Evolutionary conservation across 2,888 invertebrate species (phyloP).

Genomic region (Rambutsinella grinnellia): DNA sequence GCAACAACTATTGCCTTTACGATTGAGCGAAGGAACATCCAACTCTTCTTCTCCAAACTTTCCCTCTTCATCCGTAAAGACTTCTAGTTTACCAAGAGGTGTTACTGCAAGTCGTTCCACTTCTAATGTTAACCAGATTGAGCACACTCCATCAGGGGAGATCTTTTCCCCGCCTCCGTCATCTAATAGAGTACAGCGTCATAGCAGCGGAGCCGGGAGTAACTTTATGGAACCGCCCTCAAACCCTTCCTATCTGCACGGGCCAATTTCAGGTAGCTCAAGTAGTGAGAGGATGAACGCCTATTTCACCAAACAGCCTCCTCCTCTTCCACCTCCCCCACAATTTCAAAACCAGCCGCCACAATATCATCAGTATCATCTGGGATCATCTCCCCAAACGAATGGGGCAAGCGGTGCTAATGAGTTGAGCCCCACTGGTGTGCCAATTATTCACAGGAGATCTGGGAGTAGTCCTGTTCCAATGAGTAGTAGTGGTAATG

Average conservation of each 20-base stretch:
- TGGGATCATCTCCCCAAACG: not conserved
- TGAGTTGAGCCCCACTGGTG: slow-evolving; percentile 17
- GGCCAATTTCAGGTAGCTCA: slow-evolving; percentile 38
- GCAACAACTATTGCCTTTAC: slow-evolving; percentile 65
- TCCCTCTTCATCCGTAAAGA: slow-evolving; percentile 41
- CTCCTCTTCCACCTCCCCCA: not conserved
- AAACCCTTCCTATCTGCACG: slow-evolving; percentile 59
- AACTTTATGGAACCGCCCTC: slow-evolving; percentile 22
- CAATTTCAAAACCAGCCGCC: not conserved
- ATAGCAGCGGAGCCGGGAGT: slow-evolving; percentile 26
- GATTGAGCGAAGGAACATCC: slow-evolving; percentile 62
- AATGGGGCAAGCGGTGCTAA: slow-evolving; percentile 17
- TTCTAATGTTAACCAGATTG: slow-evolving; percentile 57
- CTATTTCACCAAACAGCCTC: slow-evolving; percentile 26
- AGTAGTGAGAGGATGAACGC: slow-evolving; percentile 45
- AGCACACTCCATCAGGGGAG: slow-evolving; percentile 30
- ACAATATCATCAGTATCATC: slow-evolving; percentile 9
- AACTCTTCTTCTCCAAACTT: not conserved
- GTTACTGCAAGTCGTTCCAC: slow-evolving; percentile 62
- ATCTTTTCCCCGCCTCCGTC: slow-evolving; percentile 45
- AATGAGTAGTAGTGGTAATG: slow-evolving; percentile 53
- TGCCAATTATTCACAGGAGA: slow-evolving; percentile 62
- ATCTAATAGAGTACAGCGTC: slow-evolving; percentile 48
- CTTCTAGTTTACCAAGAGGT: slow-evolving; percentile 64
- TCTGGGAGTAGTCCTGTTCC: slow-evolving; percentile 66